Evolutionary conservation across 2,113 vertebrate species (phyloP).

Genomic region (Eulacestoma nigropectus): DNA sequence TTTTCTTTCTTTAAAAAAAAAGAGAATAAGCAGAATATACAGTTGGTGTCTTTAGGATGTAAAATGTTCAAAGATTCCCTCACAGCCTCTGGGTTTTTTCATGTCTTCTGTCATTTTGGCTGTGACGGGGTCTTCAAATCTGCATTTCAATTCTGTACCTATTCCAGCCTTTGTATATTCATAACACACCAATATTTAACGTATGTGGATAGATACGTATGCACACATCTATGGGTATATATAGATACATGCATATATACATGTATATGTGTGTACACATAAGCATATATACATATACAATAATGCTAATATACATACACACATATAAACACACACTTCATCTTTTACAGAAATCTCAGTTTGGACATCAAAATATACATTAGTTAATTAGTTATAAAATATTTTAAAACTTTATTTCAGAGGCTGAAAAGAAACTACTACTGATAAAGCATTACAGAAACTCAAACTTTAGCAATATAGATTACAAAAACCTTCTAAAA

Average conservation of each 20-base stretch:
- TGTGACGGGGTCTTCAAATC: slow-evolving; percentile 31
- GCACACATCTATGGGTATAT: slow-evolving; percentile 51
- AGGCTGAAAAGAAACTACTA: slow-evolving; percentile 71
- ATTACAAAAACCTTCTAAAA: slow-evolving; percentile 75
- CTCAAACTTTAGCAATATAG: slow-evolving; percentile 75
- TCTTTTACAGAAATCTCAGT: slow-evolving; percentile 72
- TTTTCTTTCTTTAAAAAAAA: slow-evolving; percentile 54
- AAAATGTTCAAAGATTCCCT: slow-evolving; percentile 33
- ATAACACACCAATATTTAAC: neutral
- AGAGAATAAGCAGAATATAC: slow-evolving; percentile 54
- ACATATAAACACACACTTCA: slow-evolving; percentile 64
- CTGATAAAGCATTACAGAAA: slow-evolving; percentile 70
- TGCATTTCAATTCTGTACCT: neutral
- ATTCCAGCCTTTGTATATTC: slow-evolving; percentile 31
- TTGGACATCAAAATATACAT: slow-evolving; percentile 80
- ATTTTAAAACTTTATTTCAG: slow-evolving; percentile 77
- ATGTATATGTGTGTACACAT: slow-evolving; percentile 63
- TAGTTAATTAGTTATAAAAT: slow-evolving; percentile 74
- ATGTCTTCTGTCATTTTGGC: neutral
- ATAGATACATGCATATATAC: slow-evolving; percentile 50
- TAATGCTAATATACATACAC: slow-evolving; percentile 58
- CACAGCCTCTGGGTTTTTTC: neutral
- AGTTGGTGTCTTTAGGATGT: slow-evolving; percentile 15
- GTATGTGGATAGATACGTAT: slow-evolving; percentile 23
- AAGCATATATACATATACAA: slow-evolving; percentile 60